Evolutionary conservation across 37 sponge, comb jelly and placozoan genomes (phyloP).

Genomic region (Cliona cf. orientalis): DNA sequence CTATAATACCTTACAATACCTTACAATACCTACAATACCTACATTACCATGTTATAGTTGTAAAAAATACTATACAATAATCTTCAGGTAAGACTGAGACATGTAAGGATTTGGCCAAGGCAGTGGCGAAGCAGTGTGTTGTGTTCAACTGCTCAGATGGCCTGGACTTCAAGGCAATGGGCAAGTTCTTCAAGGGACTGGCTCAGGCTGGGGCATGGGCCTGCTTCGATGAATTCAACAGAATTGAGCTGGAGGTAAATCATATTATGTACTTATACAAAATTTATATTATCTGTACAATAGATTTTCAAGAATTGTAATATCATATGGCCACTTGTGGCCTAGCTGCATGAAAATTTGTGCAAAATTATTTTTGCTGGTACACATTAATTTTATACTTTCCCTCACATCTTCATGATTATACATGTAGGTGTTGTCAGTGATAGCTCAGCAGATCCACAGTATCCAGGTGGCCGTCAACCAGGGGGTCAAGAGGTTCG

Average conservation of each 20-base stretch:
- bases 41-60: too few species aligned
- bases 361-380: background rate
- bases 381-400: background rate
- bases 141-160: conserved; percentile 99
- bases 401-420: too few species aligned
- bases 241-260: conserved; percentile 95
- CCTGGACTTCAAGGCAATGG: conserved; percentile 99
- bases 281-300: background rate
- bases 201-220: conserved; percentile 99
- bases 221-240: conserved; percentile 98
- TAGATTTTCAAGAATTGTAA: background rate
- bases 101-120: conserved; percentile 97
- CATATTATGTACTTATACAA: background rate
- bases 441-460: conserved; percentile 98
- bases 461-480: conserved; percentile 92
- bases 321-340: background rate
- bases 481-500: conserved; percentile 69
- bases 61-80: too few species aligned
- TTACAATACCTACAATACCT: too few species aligned
- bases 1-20: too few species aligned
- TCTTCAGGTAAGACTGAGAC: conserved; percentile 99
- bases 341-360: background rate
- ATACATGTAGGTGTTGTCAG: conserved; percentile 80
- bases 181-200: conserved; percentile 98
- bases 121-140: conserved; percentile 99